These are phyloP conservation scores for Cryptophagus acutangulus DNA, from an alignment of 2,888 invertebrate genomes.

Conservation along the genomic window DNA sequence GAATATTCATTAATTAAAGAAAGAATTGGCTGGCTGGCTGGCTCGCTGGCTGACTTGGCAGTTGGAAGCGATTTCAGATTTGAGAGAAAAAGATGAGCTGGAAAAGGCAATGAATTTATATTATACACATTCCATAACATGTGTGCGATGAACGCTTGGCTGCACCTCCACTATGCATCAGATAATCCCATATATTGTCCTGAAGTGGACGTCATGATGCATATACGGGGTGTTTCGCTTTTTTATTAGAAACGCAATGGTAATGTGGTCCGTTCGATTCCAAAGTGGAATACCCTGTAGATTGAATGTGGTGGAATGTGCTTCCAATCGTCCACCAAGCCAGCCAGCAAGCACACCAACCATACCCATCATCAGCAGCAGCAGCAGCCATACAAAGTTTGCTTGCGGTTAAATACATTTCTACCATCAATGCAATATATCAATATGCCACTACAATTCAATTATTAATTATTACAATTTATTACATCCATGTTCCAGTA, in stretches of 20 bases:
- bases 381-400: too few species aligned
- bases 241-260: too few species aligned
- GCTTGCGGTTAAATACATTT: constrained; percentile 6
- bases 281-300: too few species aligned
- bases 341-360: not conserved
- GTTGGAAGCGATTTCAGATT: too few species aligned
- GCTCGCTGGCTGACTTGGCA: too few species aligned
- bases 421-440: constrained; percentile 7
- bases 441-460: constrained; percentile 9
- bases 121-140: constrained; percentile 19
- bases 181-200: constrained; percentile 22
- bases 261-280: too few species aligned
- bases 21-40: too few species aligned
- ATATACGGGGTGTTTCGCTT: too few species aligned
- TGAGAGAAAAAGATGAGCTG: too few species aligned
- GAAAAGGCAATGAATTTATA: too few species aligned
- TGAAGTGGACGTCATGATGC: constrained; percentile 9
- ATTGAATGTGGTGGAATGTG: constrained; percentile 7
- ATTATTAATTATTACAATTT: constrained; percentile 8
- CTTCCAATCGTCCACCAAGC: constrained; percentile 6
- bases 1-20: constrained; percentile 1
- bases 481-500: too few species aligned
- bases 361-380: not conserved
- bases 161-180: constrained; percentile 28
- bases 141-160: constrained; percentile 25